Conservation (phyloP, 2,113 vertebrate species). For the Dryoscopus gambensis region DNA sequence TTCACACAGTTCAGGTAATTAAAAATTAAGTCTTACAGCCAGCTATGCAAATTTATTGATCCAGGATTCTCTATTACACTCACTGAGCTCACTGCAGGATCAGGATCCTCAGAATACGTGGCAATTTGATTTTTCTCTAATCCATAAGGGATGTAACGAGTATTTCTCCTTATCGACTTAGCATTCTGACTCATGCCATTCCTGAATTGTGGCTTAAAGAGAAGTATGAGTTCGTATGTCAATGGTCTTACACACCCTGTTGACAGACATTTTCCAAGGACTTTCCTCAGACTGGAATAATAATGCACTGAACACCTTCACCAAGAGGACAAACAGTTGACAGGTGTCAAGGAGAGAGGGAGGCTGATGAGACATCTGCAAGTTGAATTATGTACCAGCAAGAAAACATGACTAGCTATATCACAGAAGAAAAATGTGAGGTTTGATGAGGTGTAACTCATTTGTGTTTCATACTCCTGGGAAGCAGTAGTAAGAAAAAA, state of each 20-base stretch:
- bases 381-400: conserved; percentile 12
- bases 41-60: neutral
- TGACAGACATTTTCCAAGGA: neutral
- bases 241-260: neutral
- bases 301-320: neutral
- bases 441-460: neutral
- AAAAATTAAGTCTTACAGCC: neutral
- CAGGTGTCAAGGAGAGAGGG: neutral
- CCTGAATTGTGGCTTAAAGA: neutral
- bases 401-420: neutral
- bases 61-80: neutral
- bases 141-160: neutral
- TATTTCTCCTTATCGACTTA: neutral
- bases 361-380: neutral
- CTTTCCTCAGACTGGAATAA: neutral
- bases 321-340: neutral
- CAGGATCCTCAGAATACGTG: neutral
- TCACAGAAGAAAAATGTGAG: neutral
- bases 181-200: neutral
- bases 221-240: neutral
- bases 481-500: neutral
- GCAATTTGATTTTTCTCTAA: neutral
- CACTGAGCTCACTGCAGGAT: neutral
- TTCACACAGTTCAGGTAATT: neutral
- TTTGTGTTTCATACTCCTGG: neutral